These are phyloP conservation scores for Macheiramphus alcinus DNA, from an alignment of 2,113 vertebrate genomes.

Conservation along the genomic window DNA sequence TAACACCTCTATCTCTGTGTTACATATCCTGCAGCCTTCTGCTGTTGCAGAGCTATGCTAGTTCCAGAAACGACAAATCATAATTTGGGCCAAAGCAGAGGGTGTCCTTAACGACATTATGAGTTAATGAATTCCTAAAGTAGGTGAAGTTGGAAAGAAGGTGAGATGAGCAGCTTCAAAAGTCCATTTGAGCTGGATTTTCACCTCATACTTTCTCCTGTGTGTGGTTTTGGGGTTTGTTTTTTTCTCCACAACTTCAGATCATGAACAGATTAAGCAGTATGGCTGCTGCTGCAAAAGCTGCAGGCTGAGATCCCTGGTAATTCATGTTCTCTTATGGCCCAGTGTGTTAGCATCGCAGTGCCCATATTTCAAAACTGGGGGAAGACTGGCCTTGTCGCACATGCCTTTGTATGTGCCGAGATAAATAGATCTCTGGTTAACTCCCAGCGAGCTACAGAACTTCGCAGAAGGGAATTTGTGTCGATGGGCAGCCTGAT, in stretches of 20 bases:
- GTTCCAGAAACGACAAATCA: not conserved
- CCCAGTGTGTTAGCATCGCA: not conserved
- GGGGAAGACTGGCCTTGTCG: not conserved
- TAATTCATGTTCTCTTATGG: rapidly evolving
- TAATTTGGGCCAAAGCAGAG: not conserved
- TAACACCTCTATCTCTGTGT: too few relatives aligned
- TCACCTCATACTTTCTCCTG: not conserved
- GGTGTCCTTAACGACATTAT: not conserved
- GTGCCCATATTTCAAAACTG: not conserved
- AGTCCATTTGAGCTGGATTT: not conserved
- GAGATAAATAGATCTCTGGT: not conserved
- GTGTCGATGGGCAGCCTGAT: not conserved
- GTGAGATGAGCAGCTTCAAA: not conserved
- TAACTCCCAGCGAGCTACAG: not conserved
- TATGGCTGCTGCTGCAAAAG: not conserved
- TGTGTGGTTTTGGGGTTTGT: not conserved
- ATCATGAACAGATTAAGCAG: not conserved
- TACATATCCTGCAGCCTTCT: not conserved
- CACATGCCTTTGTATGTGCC: not conserved
- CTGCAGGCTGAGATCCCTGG: not conserved
- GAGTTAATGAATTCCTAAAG: not conserved
- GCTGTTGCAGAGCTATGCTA: not conserved
- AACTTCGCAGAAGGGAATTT: not conserved
- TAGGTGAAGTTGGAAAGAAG: not conserved
- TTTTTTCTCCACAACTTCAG: not conserved